Base-by-base conservation (phyloP, 2,113 vertebrate species). In the Colossoma macropomum region DNA sequence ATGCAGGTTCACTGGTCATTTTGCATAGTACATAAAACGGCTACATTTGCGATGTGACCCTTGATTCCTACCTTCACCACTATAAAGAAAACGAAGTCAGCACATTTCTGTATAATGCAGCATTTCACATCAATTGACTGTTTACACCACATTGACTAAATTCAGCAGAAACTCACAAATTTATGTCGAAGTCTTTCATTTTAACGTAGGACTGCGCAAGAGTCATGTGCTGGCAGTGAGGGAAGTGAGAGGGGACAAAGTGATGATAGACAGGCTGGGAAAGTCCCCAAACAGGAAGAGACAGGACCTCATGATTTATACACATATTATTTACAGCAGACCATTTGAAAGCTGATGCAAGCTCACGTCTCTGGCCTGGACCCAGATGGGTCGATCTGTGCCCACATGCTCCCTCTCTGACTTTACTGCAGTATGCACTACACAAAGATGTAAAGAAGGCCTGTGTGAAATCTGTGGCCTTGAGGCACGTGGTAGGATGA, bases 261-360 rank as follows among this genome's bases (percentile, higher is more conserved):
- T 34, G 8, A 8, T 13, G 9, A 21, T 38, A 23, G 28, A 65
- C 27, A 2, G 27, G 0, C 75, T 75, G 10, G 21, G 65, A 66
- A n/a, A 74, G 62, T 45, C 59, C n/a, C 28, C 32, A 30, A 54
- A 79, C 27, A 77, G 41, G 30, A 59, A 65, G 27, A 65, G n/a
- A 73, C 15, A 66, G 62, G 48, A 45, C 21, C 25, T 4, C 2
- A 1, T 56, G 69, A 78, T 70, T 79, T 79, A 72, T 41, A 50
- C 62, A 12, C 16, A 28, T 79, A 70, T 84, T 79, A 5, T 60
- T 87, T 85, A 79, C 74, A 85, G 72, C 74, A 81, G 30, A 78
- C 23, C 28, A 70, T 72, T 27, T 68, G 12, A 79, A 69, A 79
- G 30, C 21, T 12, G 54, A 80, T 62, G 79, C 17, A 27, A 68